Conservation (phyloP, 2,113 vertebrate genomes). For the Todiramphus chloris region DNA sequence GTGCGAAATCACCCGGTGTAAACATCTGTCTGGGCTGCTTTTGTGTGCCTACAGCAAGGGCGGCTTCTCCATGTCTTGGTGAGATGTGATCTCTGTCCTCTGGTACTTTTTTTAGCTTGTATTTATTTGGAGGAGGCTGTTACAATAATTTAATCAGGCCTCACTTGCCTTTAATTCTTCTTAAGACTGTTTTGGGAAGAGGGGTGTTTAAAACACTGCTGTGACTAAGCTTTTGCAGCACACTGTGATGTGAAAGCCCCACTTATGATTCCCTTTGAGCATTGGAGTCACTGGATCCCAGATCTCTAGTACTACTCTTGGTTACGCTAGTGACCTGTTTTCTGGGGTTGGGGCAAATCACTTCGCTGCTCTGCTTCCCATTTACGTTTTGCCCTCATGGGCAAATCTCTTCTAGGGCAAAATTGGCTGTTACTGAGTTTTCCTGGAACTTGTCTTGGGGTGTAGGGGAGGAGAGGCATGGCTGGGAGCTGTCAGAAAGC, state of each 20-base stretch:
- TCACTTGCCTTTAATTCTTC: background rate
- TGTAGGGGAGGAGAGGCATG: background rate
- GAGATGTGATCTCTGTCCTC: background rate
- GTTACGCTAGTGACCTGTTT: background rate
- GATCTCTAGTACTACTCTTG: background rate
- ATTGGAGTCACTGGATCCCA: background rate
- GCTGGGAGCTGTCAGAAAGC: background rate
- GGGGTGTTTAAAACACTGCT: background rate
- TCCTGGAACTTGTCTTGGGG: background rate
- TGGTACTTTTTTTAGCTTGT: constrained; percentile 24
- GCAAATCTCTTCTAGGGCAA: background rate
- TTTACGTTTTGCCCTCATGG: background rate
- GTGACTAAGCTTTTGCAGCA: background rate
- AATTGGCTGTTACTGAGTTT: background rate
- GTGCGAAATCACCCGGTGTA: background rate
- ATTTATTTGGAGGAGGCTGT: constrained; percentile 11
- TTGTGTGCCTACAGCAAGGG: background rate
- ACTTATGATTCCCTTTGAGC: background rate
- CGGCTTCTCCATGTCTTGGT: background rate
- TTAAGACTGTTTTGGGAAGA: background rate
- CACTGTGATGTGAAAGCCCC: background rate
- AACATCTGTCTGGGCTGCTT: constrained; percentile 39
- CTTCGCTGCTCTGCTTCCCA: background rate
- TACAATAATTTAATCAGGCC: background rate
- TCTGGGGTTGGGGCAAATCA: background rate